A percentile compares a stretch with the other conserved stretches of the same genome.
Conservation (phyloP, 1,140 invertebrate species). For the Leptonema lineaticorne region DNA sequence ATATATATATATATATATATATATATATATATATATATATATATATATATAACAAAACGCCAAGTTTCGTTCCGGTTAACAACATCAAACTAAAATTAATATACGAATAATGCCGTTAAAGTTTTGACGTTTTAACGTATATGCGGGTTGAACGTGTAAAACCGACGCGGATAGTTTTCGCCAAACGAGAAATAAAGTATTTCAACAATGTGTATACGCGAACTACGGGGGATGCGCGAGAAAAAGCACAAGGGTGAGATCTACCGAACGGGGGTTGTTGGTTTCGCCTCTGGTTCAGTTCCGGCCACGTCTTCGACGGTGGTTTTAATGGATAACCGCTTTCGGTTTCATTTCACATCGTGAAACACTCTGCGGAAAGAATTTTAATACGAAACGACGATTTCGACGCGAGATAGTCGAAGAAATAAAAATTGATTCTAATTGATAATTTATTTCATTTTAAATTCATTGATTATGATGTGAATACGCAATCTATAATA, state of each 20-base stretch:
- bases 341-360: not conserved
- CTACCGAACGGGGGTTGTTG: too few relatives aligned
- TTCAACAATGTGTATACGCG: conserved; percentile 19
- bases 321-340: conserved; percentile 19
- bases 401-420: too few relatives aligned
- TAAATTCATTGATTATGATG: too few relatives aligned
- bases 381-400: conserved; percentile 3
- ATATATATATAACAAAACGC: too few relatives aligned
- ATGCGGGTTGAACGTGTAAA: conserved; percentile 19
- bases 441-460: too few relatives aligned
- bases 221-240: too few relatives aligned
- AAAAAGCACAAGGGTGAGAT: too few relatives aligned
- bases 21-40: too few relatives aligned
- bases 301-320: not conserved
- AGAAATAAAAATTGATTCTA: too few relatives aligned
- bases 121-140: conserved; percentile 21
- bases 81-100: conserved; percentile 17
- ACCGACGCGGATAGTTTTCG: conserved; percentile 8
- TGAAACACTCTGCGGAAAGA: not conserved
- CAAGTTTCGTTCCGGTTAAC: not conserved
- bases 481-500: too few relatives aligned
- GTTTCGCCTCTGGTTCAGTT: too few relatives aligned
- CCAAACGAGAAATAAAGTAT: conserved; percentile 14
- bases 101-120: not conserved
- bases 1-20: too few relatives aligned